Conservation (phyloP, 2,797 vertebrate genomes). For the Microchirus variegatus region DNA sequence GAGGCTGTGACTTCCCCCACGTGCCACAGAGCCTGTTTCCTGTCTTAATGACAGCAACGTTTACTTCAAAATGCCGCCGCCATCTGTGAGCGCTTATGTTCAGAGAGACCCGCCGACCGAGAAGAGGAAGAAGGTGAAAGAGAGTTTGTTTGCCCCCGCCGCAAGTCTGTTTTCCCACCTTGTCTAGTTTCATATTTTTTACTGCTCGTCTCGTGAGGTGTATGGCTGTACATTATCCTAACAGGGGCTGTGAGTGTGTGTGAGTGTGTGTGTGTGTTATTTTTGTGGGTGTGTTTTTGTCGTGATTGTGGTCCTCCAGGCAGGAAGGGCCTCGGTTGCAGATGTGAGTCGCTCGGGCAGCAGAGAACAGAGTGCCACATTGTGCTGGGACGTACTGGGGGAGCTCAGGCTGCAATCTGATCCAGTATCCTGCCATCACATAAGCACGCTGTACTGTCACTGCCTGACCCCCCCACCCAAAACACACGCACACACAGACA, state of each 20-base stretch:
- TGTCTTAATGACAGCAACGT: conserved; percentile 33
- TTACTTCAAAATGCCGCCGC: conserved; percentile 41
- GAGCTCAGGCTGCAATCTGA: conserved; percentile 70
- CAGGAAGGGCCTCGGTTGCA: conserved; percentile 72
- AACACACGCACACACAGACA: conserved; percentile 25
- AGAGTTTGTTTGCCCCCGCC: conserved; percentile 21
- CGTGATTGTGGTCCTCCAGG: conserved; percentile 70
- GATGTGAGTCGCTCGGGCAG: conserved; percentile 57
- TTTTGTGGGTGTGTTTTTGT: conserved; percentile 70
- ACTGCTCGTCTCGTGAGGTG: conserved; percentile 30
- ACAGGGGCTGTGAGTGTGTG: conserved; percentile 50
- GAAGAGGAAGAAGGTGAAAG: conserved; percentile 4
- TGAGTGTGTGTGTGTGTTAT: conserved; percentile 68
- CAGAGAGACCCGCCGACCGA: no score
- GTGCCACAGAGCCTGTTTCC: conserved; percentile 21
- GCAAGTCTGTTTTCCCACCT: conserved; percentile 49
- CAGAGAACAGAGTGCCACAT: conserved; percentile 74
- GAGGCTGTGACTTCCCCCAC: not conserved
- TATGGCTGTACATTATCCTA: conserved; percentile 1
- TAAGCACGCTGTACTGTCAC: conserved; percentile 65
- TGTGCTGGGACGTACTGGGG: conserved; percentile 69
- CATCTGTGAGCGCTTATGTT: conserved; percentile 58
- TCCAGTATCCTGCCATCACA: conserved; percentile 70
- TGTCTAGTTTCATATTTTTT: conserved; percentile 55
- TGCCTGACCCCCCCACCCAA: conserved; percentile 33